A percentile compares a stretch with the other conserved stretches of the same genome.
phyloP scores from a whole-genome alignment of 2,888 invertebrate genomes.

The Incurvaria masculella region DNA sequence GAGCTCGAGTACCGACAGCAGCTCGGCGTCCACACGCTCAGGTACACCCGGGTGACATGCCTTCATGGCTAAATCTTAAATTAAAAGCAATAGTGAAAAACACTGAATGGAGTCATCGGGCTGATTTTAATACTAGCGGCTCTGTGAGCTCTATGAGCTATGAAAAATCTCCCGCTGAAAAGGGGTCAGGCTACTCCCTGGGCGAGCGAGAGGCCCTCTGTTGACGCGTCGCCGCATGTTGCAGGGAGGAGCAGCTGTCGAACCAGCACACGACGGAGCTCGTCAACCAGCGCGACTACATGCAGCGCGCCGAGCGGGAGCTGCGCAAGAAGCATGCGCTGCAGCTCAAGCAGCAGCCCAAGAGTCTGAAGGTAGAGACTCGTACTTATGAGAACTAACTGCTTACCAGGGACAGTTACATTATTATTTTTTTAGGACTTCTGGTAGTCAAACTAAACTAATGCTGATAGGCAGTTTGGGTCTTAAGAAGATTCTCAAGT shows the following conservation, averaged over 20 bases:
- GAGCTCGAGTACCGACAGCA: conserved; percentile 95
- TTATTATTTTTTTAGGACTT: conserved; percentile 2
- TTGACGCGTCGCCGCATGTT: too few species aligned
- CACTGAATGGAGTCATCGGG: too few species aligned
- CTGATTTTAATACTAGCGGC: too few species aligned
- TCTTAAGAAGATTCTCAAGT: too few species aligned
- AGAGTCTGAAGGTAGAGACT: conserved; percentile 97
- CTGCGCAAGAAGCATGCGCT: conserved; percentile 94
- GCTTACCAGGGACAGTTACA: not conserved
- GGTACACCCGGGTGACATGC: conserved; percentile 45
- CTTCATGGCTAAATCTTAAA: too few species aligned
- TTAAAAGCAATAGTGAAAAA: not conserved
- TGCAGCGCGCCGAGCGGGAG: conserved; percentile 90
- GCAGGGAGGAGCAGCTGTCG: conserved; percentile 58
- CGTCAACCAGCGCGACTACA: conserved; percentile 95
- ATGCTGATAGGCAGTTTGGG: too few species aligned
- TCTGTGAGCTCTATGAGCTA: too few species aligned
- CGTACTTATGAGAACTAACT: not conserved
- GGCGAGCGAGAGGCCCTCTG: too few species aligned
- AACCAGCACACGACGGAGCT: conserved; percentile 94
- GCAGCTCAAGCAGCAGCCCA: conserved; percentile 97
- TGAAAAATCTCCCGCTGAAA: too few species aligned
- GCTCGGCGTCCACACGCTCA: conserved; percentile 87
- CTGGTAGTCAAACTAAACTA: too few species aligned
- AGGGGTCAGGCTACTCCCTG: too few species aligned